A percentile compares a stretch with the other conserved stretches of the same genome.
Conservation (phyloP, 2,113 vertebrate genomes). For the Petrocephalus zakoni region DNA sequence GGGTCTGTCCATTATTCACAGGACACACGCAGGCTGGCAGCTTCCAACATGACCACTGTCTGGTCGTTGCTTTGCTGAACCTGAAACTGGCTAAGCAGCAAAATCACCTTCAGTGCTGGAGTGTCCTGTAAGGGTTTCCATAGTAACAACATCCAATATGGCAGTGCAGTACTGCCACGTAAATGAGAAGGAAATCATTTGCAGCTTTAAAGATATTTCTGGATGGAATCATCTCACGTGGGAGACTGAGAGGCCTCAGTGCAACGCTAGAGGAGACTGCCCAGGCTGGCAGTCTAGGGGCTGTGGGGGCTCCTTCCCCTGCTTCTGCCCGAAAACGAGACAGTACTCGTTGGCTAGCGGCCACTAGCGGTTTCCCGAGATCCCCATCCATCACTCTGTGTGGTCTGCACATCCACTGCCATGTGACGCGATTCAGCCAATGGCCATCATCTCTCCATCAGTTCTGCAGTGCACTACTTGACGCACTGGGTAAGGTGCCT, state of each 20-base stretch:
- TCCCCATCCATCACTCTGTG: constrained; percentile 18
- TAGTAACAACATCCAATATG: neutral
- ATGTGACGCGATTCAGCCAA: neutral
- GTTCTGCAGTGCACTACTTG: neutral
- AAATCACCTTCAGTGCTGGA: neutral
- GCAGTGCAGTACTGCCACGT: neutral
- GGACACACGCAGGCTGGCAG: neutral
- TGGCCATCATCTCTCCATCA: constrained; percentile 22
- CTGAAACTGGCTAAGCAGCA: neutral
- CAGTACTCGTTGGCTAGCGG: too few species aligned
- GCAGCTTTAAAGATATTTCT: neutral
- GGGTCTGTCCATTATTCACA: neutral
- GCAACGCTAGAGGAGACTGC: neutral
- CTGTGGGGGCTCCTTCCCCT: neutral
- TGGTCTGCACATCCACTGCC: neutral
- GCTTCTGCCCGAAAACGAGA: neutral
- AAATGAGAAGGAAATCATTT: neutral
- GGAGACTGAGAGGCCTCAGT: neutral
- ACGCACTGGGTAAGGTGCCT: neutral
- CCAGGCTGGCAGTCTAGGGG: neutral
- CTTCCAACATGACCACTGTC: neutral
- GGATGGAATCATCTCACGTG: neutral
- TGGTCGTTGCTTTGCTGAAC: neutral
- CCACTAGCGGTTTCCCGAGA: neutral
- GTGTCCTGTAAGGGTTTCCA: neutral